Base-by-base conservation (phyloP, 2,797 vertebrate species). In the Gallinago stenura region DNA sequence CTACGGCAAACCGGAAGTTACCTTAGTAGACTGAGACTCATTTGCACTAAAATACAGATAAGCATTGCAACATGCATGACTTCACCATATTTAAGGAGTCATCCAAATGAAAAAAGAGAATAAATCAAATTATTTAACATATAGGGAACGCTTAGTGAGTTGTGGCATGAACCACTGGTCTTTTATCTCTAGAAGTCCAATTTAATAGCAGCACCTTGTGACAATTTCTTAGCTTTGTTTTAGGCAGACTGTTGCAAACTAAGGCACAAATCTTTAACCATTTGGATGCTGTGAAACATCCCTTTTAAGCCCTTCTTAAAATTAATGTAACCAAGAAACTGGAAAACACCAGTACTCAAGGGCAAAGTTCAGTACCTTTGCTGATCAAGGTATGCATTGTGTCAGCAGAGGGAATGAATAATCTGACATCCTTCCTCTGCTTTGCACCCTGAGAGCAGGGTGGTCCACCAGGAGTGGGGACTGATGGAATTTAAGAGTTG, bases 1-100 rank as follows among this genome's bases (percentile, higher is more conserved):
- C 99, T 99, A 96, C 5, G 62, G 94, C 81, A 95, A 97, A 98
- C 50, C 97, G 97, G 95, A 98, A 94, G 87, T 97, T 79, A 97
- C 69, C 94, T 98, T 95, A 97, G 93, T 78, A 92, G 90, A 83
- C n/a, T 72, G 83, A 94, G 79, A 77, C 35, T 87, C 60, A 24
- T 11, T 62, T 17, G 41, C 53, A 92, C 64, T 65, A 93, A 87
- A 68, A 90, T 71, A 96, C 78, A 93, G 50, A 79, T 62, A 93
- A 93, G 57, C 68, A 92, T 51, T 85, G 71, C 68, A 95, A 85
- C 87, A 95, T 96, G 95, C 95, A 90, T 41, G 21, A 92, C 82
- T 85, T 95, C 80, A 96, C 37, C 35, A 53, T 45, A 94, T 77
- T 84, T 79, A 95, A 65, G 86, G 76, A 78, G 45, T 31, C 88